Base-by-base conservation (phyloP, 2,888 invertebrate genomes). In the Brachyptera risi region DNA sequence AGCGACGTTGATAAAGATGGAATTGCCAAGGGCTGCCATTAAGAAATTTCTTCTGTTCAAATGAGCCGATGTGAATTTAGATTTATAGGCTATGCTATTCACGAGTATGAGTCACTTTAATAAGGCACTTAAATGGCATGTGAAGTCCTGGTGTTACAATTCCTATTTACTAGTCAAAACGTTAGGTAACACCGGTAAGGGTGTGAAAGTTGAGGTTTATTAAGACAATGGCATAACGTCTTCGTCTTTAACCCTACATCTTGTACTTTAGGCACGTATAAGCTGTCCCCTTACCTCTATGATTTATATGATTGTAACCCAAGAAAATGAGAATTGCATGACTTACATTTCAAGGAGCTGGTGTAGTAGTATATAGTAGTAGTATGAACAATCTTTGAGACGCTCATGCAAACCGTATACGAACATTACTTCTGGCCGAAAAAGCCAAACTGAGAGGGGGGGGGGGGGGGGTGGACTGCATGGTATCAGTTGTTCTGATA, bases 231-330 rank as follows among this genome's bases (percentile, higher is more conserved):
- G 27, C 58, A 54, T 31, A 4, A n/a, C 5, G 47, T 19, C 19
- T n/a, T 24, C n/a, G 7, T 51, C 4, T 5, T 51, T 51, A 27
- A 31, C 27, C 24, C 54, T 60, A 58, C 58, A 59, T 63, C 63
- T 40, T 51, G 63, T 47, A 63, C 61, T 35, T 42, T 17, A 37
- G 47, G 61, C 63, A 63, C 63, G 63, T 63, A 63, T 26, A 15
- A 13, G 44, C 58, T 58, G 58, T 58, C 58, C 58, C 31, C 27
- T 27, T 7, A n/a, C n/a, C 44, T 47, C 17, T 56, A 59, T 64
- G 64, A 64, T 64, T 64, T 64, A 64, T 64, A 62, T 57, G 59
- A 61, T 42, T 64, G 64, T 64, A 56, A 59, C 64, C 64, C 64
- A 59, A 57, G 61, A 64, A 63, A 64, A 64, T 64, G 64, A 62